These are phyloP conservation scores for Terrapene triunguis DNA, from an alignment of 2,113 vertebrate species.

Conservation along the genomic window DNA sequence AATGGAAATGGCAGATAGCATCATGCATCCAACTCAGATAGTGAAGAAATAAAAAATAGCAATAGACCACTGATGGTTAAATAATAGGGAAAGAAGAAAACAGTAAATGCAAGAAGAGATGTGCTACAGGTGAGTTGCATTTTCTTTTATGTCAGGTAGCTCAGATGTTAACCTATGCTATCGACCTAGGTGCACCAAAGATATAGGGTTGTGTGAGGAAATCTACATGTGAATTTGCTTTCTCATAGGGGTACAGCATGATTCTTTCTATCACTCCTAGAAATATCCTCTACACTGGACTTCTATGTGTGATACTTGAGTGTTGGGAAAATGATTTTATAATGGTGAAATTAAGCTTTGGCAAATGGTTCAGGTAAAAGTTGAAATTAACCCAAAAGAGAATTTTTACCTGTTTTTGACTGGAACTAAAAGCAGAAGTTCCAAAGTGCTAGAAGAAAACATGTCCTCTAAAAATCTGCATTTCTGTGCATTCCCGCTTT, in stretches of 20 bases:
- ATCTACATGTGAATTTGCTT: neutral
- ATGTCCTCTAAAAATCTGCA: neutral
- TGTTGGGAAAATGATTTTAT: neutral
- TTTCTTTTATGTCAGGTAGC: neutral
- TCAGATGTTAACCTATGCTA: neutral
- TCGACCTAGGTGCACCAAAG: neutral
- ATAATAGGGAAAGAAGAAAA: neutral
- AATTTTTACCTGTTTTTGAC: neutral
- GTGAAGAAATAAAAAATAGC: neutral
- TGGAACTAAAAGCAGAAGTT: neutral
- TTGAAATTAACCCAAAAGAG: neutral
- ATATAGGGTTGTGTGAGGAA: neutral
- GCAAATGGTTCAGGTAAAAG: neutral
- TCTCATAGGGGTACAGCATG: neutral
- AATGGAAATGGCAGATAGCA: constrained; percentile 39
- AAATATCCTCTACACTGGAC: neutral
- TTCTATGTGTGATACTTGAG: neutral
- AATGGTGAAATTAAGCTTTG: neutral
- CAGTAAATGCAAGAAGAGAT: neutral
- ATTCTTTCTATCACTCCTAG: neutral
- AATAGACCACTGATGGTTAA: neutral
- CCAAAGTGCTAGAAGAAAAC: neutral
- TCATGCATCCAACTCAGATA: neutral
- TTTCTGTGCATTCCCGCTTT: neutral
- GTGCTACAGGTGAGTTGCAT: neutral